phyloP scores from a whole-genome alignment of 2,797 vertebrate genomes.

The Lindbergichthys nudifrons region DNA sequence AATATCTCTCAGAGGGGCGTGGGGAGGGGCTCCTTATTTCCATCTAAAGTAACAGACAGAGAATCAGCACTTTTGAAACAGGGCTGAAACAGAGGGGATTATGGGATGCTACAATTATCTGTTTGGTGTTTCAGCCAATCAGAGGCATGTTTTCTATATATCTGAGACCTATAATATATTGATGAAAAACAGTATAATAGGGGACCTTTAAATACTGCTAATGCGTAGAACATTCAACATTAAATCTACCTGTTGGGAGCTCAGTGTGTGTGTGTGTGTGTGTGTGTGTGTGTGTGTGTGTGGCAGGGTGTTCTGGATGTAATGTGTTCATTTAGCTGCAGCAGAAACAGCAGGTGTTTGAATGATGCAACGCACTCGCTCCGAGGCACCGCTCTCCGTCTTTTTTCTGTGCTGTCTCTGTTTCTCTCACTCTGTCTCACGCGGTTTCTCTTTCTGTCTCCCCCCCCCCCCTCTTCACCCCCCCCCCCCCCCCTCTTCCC shows the following conservation, averaged over 20 bases:
- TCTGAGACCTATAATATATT: too few species aligned
- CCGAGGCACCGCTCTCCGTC: conserved; percentile 20
- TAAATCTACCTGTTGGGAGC: conserved; percentile 52
- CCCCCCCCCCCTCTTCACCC: background rate
- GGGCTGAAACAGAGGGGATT: too few species aligned
- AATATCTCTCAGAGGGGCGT: too few species aligned
- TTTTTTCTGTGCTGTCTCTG: conserved; percentile 16
- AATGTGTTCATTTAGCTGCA: conserved; percentile 66
- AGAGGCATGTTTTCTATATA: too few species aligned
- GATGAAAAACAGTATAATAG: too few species aligned
- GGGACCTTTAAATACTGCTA: conserved; percentile 1
- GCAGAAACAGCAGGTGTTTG: conserved; percentile 61
- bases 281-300: conserved; percentile 8
- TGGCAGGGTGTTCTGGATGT: conserved; percentile 19
- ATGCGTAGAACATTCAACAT: conserved; percentile 18
- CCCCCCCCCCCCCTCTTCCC: background rate
- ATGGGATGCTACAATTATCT: too few species aligned
- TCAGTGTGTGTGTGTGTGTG: background rate
- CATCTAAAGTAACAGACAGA: too few species aligned
- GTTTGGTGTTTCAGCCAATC: too few species aligned
- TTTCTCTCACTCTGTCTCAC: conserved; percentile 37
- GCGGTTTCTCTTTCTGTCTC: conserved; percentile 33
- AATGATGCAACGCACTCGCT: conserved; percentile 57
- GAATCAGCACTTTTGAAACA: too few species aligned
- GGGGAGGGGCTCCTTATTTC: too few species aligned